Percentiles rank a stretch among this genome's conserved stretches.
These are phyloP conservation scores for Pectinophora gossypiella DNA, from an alignment of 1,140 invertebrate genomes.

Conservation along the genomic window DNA sequence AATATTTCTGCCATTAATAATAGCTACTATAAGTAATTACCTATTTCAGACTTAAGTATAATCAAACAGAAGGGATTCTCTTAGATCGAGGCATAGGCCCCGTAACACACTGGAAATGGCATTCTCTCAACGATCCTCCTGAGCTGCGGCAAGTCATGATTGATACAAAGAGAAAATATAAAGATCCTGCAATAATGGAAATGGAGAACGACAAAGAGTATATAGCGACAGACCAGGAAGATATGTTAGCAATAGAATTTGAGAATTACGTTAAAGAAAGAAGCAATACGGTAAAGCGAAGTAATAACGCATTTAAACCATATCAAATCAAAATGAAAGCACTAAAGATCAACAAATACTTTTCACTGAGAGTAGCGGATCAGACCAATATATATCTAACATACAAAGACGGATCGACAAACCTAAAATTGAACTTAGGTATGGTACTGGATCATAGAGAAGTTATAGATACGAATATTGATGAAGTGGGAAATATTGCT, in stretches of 20 bases:
- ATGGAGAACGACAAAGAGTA: constrained; percentile 19
- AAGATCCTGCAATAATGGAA: constrained; percentile 55
- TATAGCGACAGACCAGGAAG: constrained; percentile 15
- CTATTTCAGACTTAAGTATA: constrained; percentile 64
- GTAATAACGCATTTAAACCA: constrained; percentile 57
- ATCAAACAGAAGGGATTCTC: constrained; percentile 65
- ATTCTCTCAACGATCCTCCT: constrained; percentile 62
- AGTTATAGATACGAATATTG: constrained; percentile 61
- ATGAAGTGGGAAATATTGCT: constrained; percentile 43
- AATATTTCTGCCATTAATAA: no score
- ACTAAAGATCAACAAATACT: constrained; percentile 61
- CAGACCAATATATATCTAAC: constrained; percentile 58
- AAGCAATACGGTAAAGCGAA: constrained; percentile 52
- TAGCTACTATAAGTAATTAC: no score
- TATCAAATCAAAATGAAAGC: constrained; percentile 69
- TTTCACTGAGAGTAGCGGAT: constrained; percentile 58
- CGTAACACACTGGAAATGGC: constrained; percentile 68
- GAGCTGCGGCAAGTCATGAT: constrained; percentile 65
- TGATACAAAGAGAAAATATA: constrained; percentile 55
- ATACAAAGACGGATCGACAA: constrained; percentile 51
- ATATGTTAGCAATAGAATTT: constrained; percentile 63
- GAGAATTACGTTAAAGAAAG: constrained; percentile 67
- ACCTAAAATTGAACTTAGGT: constrained; percentile 59
- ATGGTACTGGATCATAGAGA: constrained; percentile 63
- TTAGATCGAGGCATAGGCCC: constrained; percentile 55